Percentiles rank a stretch among this genome's conserved stretches.
Conservation (phyloP, 2,113 vertebrate species). For the Pelobates fuscus region DNA sequence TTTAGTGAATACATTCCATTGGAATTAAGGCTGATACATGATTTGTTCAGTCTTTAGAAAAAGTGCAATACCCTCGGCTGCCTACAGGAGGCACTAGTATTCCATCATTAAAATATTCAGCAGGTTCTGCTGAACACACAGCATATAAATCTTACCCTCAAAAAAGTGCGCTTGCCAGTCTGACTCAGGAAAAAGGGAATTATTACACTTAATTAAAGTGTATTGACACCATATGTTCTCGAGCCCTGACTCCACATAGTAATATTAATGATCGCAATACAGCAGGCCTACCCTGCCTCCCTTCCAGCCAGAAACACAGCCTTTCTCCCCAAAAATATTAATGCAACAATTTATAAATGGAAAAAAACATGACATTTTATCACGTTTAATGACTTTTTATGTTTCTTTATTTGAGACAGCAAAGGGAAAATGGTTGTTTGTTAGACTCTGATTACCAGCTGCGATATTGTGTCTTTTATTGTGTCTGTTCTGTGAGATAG, state of each 20-base stretch:
- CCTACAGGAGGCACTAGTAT: conserved; percentile 73
- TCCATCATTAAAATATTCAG: conserved; percentile 43
- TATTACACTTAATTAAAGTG: conserved; percentile 86
- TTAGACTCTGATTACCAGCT: not conserved
- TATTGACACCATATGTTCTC: conserved; percentile 85
- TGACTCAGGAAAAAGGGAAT: conserved; percentile 80
- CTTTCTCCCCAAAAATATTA: conserved; percentile 5
- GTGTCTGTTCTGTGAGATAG: not conserved
- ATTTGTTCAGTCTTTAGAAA: too few species aligned
- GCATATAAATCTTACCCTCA: conserved; percentile 54
- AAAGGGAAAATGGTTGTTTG: not conserved
- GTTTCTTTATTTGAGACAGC: not conserved
- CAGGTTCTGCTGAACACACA: not conserved
- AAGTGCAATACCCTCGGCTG: not conserved
- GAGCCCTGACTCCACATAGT: conserved; percentile 60
- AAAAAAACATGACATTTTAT: not conserved
- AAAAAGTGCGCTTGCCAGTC: conserved; percentile 71
- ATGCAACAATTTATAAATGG: conserved; percentile 7
- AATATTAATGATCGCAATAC: conserved; percentile 68
- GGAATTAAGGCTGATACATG: too few species aligned
- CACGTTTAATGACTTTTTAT: conserved; percentile 3
- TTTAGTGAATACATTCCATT: too few species aligned
- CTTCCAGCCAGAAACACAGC: conserved; percentile 18
- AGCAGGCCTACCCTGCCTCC: conserved; percentile 34
- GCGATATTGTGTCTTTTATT: not conserved